Conservation (phyloP, 2,888 invertebrate genomes). For the Laspeyria flexula region DNA sequence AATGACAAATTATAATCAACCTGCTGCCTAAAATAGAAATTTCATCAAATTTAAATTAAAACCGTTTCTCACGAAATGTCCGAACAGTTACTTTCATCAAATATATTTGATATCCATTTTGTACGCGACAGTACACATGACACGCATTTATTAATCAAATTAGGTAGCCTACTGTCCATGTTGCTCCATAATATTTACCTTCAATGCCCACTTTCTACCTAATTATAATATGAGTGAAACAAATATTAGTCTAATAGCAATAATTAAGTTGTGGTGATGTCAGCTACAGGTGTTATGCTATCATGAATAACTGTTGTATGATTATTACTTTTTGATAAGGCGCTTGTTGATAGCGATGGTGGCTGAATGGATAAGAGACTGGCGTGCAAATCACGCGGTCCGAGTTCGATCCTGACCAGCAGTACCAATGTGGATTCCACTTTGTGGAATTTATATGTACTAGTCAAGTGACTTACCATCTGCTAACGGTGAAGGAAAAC, state of each 20-base stretch:
- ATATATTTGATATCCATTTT: slow-evolving; percentile 29
- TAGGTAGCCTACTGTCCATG: slow-evolving; percentile 24
- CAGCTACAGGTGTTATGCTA: not conserved
- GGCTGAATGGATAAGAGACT: too few species aligned
- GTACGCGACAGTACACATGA: slow-evolving; percentile 25
- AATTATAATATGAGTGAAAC: slow-evolving; percentile 12
- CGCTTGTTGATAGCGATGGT: too few species aligned
- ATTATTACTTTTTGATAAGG: not conserved
- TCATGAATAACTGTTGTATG: not conserved
- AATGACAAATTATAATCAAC: too few species aligned
- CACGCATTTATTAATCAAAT: slow-evolving; percentile 47
- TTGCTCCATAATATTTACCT: slow-evolving; percentile 37
- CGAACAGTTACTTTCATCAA: not conserved
- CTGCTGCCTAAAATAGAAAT: too few species aligned
- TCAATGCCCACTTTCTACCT: slow-evolving; percentile 11
- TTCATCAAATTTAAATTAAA: not conserved
- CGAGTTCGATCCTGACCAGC: too few species aligned
- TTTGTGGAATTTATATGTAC: too few species aligned
- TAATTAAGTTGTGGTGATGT: slow-evolving; percentile 7
- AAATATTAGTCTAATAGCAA: slow-evolving; percentile 5
- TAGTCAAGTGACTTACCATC: too few species aligned
- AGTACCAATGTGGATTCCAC: too few species aligned
- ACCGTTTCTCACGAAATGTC: not conserved
- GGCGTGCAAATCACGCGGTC: too few species aligned
- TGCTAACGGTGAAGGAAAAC: too few species aligned